Conservation (phyloP, 2,113 vertebrate genomes). For the Osmerus mordax region DNA sequence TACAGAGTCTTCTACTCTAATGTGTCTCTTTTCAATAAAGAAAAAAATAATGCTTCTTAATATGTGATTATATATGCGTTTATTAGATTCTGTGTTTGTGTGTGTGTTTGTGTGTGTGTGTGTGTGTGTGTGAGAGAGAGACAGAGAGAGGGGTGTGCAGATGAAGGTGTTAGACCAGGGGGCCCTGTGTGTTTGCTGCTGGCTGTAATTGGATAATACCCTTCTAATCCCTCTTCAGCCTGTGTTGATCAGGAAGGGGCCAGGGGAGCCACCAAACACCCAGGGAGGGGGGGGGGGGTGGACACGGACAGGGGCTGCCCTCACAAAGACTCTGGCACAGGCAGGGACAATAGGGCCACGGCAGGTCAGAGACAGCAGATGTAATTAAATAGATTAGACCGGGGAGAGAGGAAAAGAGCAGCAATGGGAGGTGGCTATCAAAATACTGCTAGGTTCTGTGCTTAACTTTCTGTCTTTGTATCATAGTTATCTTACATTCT, state of each 20-base stretch:
- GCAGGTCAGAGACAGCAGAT: conserved; percentile 68
- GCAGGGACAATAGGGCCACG: conserved; percentile 31
- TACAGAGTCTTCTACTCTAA: conserved; percentile 79
- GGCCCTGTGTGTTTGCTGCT: conserved; percentile 48
- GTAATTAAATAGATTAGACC: conserved; percentile 80
- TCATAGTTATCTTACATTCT: not conserved
- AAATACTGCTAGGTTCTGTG: conserved; percentile 3
- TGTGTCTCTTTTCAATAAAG: conserved; percentile 97
- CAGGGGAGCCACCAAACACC: conserved; percentile 50
- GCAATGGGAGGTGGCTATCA: not conserved
- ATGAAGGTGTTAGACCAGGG: conserved; percentile 60
- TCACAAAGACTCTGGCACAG: conserved; percentile 65
- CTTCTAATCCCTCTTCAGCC: conserved; percentile 77
- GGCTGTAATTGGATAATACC: conserved; percentile 76
- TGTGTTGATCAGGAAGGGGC: conserved; percentile 68
- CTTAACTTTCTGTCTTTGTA: not conserved
- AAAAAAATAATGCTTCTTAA: conserved; percentile 75
- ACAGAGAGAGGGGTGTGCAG: conserved; percentile 41
- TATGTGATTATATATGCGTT: conserved; percentile 35
- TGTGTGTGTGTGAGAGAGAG: not conserved
- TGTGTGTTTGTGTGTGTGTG: not conserved
- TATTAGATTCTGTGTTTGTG: not conserved
- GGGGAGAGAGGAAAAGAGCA: conserved; percentile 34
- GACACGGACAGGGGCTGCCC: conserved; percentile 52
- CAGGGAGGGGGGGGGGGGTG: conserved; percentile 51